Evolutionary conservation across 2,888 invertebrate species (phyloP).

Genomic region (Thera britannica): DNA sequence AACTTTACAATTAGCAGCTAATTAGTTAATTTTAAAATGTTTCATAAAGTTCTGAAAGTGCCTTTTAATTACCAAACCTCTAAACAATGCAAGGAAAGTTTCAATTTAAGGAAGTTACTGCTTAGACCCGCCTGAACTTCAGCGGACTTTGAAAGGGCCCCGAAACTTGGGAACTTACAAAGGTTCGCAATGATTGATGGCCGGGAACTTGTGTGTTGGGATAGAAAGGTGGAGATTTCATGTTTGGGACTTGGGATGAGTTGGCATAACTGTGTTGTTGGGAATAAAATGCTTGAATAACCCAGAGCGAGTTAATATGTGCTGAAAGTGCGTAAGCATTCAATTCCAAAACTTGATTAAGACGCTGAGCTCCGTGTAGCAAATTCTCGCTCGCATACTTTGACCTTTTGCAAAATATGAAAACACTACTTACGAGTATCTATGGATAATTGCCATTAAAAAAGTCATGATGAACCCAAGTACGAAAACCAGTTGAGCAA

Average conservation of each 20-base stretch:
- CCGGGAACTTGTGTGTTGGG: conserved; percentile 14
- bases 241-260: conserved; percentile 14
- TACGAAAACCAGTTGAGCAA: no score
- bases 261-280: not conserved
- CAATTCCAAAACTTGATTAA: no score
- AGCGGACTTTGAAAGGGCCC: conserved; percentile 40
- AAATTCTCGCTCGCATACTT: no score
- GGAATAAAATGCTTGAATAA: no score
- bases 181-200: conserved; percentile 42
- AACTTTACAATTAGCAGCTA: not conserved
- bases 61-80: conserved; percentile 43
- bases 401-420: no score
- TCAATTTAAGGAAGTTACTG: conserved; percentile 34
- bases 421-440: no score
- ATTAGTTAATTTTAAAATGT: conserved; percentile 11
- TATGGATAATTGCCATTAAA: no score
- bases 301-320: no score
- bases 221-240: conserved; percentile 30
- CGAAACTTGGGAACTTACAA: conserved; percentile 35
- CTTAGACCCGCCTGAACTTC: conserved; percentile 29
- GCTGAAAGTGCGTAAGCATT: no score
- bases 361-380: no score
- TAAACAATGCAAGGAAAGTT: conserved; percentile 35
- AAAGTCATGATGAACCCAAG: no score
- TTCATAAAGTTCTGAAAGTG: conserved; percentile 31